Evolutionary conservation across 2,888 invertebrate species (phyloP), one percentile per base, ranked within the genome.

Genomic region (Athetis lepigone): DNA sequence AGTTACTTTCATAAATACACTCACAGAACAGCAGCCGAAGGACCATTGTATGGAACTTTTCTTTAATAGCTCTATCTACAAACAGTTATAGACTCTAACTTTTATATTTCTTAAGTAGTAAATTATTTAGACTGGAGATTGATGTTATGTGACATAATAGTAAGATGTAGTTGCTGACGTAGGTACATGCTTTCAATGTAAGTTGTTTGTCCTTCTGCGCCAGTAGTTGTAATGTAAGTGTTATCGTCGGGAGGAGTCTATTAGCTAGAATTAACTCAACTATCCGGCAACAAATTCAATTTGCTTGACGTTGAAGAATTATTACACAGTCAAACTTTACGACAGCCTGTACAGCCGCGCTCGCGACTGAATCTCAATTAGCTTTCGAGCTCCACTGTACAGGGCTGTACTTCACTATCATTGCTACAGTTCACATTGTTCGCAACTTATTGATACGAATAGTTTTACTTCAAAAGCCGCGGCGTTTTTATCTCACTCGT

Each of bases 251-350:
- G 47, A 50, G 25, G 55, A 76, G 58, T 76, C 61, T 66, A 65
- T 61, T 71, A 76, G 58, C 58, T 56, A 29, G 47, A 76, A 76
- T 74, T 76, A 76, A 66, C 72, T 76, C 47, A 73, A 76, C 73
- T 71, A 74, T 62, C 72, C 47, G 66, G 45, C 61, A 71, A 75
- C 71, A 52, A 77, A 76, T 76, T 74, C 72, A 71, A 74, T 74
- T 76, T 71, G 29, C 45, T 58, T 71, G 72, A 71, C 72, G 77
- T 76, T 74, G 72, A 76, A 71, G 73, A 71, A 74, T 71, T 65
- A 71, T 71, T 58, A 60, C 60, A 46, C 50, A 27, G 54, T 55
- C 50, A n/a, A 75, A 70, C 54, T 63, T 63, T 42, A 51, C 36
- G 51, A 40, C 54, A 19, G 27, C 52, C 55, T 42, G 40, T 5